phyloP scores from a whole-genome alignment of 2,113 vertebrate species.

The Puntigrus tetrazona region DNA sequence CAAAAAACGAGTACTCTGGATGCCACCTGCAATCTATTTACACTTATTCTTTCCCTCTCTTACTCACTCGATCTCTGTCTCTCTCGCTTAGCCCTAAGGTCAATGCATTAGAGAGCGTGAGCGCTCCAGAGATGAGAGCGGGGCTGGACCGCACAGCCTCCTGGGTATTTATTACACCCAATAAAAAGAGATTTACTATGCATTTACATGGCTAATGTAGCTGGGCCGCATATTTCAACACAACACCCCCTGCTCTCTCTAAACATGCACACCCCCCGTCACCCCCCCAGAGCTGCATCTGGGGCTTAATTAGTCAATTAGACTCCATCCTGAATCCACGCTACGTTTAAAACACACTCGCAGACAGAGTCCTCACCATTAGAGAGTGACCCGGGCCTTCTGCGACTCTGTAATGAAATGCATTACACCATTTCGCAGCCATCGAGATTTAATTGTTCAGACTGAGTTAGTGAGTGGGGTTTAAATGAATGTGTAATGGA shows the following conservation, averaged over 20 bases:
- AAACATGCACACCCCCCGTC: conserved; percentile 51
- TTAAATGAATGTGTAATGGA: conserved; percentile 56
- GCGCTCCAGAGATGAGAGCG: conserved; percentile 68
- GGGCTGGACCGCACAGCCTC: conserved; percentile 73
- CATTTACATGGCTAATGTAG: conserved; percentile 83
- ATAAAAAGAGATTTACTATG: conserved; percentile 83
- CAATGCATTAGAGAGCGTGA: conserved; percentile 75
- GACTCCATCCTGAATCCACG: conserved; percentile 71
- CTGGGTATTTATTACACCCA: conserved; percentile 83
- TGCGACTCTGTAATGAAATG: conserved; percentile 70
- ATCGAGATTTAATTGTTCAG: conserved; percentile 75
- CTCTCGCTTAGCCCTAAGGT: conserved; percentile 62
- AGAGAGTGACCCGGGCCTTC: conserved; percentile 72
- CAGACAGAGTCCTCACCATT: conserved; percentile 76
- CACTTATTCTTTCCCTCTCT: conserved; percentile 18
- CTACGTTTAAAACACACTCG: conserved; percentile 76
- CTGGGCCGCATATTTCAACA: conserved; percentile 57
- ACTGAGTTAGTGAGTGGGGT: conserved; percentile 68
- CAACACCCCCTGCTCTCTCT: conserved; percentile 66
- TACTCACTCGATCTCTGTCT: conserved; percentile 5
- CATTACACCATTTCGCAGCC: conserved; percentile 73
- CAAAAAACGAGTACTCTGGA: conserved; percentile 51
- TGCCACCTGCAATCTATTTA: conserved; percentile 71
- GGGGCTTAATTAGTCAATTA: conserved; percentile 82
- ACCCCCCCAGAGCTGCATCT: conserved; percentile 65